Percentiles rank a stretch among this genome's conserved stretches.
These are phyloP conservation scores for Enteromius argenteus DNA, from an alignment of 2,797 vertebrate genomes.

Conservation along the genomic window DNA sequence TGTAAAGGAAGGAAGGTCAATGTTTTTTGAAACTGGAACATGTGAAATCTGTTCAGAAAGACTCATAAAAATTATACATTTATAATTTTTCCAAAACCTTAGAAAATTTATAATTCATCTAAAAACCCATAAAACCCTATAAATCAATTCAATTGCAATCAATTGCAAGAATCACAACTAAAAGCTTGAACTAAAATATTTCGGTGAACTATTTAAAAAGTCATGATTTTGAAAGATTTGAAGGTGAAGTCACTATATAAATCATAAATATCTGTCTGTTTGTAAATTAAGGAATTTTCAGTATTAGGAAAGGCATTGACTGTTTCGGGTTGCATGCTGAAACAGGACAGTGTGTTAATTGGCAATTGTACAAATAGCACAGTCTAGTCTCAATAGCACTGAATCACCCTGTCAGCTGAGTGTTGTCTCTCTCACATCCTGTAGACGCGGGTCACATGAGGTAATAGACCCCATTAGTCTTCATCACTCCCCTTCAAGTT, in stretches of 20 bases:
- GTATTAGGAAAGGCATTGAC: not conserved
- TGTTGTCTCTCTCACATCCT: constrained; percentile 44
- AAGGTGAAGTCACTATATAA: not conserved
- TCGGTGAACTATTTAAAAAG: not conserved
- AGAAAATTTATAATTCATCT: no score
- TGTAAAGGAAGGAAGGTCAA: constrained; percentile 58
- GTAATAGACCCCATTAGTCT: constrained; percentile 46
- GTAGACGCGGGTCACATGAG: constrained; percentile 18
- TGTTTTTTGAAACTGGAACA: constrained; percentile 46
- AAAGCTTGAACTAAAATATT: not conserved
- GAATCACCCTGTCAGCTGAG: constrained; percentile 40
- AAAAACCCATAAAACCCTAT: no score
- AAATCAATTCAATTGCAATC: no score
- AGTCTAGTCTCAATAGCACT: constrained; percentile 5
- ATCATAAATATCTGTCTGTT: not conserved
- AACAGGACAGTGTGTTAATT: constrained; percentile 21
- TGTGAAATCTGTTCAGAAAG: constrained; percentile 50
- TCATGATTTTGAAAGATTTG: not conserved
- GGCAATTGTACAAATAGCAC: constrained; percentile 3
- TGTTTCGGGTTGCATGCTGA: constrained; percentile 14
- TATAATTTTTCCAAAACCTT: no score
- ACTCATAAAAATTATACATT: not conserved
- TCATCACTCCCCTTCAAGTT: constrained; percentile 47
- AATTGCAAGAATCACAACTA: not conserved
- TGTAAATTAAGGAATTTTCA: not conserved